Evolutionary conservation across 1,140 invertebrate genomes (phyloP).

Genomic region (Caenorhabditis briggsae): DNA sequence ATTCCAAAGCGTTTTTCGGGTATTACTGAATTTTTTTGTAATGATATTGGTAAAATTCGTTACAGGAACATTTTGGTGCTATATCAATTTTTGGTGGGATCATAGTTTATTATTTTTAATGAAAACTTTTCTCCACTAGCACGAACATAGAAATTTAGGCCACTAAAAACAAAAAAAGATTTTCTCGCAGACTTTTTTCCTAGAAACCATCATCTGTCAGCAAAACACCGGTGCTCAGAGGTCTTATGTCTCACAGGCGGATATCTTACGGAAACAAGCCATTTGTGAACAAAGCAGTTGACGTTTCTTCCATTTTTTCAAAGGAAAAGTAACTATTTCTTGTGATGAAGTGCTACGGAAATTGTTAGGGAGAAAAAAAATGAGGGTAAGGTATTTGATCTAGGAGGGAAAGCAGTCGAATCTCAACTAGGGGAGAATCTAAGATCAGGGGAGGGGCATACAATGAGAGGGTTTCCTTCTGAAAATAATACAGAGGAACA

Average conservation of each 20-base stretch:
- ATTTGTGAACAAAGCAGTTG: neutral
- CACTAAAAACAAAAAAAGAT: neutral
- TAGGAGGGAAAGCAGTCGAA: too few species aligned
- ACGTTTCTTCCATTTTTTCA: neutral
- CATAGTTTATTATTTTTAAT: too few species aligned
- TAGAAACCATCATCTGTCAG: slow-evolving; percentile 36
- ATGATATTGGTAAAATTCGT: too few species aligned
- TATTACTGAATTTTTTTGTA: too few species aligned
- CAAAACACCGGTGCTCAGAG: slow-evolving; percentile 8
- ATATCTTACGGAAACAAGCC: slow-evolving; percentile 44
- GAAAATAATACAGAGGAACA: neutral
- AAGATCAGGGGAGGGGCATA: neutral
- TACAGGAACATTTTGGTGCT: too few species aligned
- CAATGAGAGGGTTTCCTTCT: neutral
- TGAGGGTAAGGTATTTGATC: neutral
- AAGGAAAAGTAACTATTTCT: neutral
- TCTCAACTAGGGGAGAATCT: too few species aligned
- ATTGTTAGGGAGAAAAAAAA: neutral
- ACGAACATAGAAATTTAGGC: neutral
- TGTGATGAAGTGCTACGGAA: neutral
- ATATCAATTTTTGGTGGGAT: too few species aligned
- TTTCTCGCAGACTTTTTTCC: neutral
- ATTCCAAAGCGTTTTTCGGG: too few species aligned
- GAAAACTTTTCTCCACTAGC: neutral
- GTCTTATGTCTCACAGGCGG: slow-evolving; percentile 1